These are phyloP conservation scores for Lepilemur septentrionalis DNA, from an alignment of 2,797 vertebrate genomes.

Conservation along the genomic window DNA sequence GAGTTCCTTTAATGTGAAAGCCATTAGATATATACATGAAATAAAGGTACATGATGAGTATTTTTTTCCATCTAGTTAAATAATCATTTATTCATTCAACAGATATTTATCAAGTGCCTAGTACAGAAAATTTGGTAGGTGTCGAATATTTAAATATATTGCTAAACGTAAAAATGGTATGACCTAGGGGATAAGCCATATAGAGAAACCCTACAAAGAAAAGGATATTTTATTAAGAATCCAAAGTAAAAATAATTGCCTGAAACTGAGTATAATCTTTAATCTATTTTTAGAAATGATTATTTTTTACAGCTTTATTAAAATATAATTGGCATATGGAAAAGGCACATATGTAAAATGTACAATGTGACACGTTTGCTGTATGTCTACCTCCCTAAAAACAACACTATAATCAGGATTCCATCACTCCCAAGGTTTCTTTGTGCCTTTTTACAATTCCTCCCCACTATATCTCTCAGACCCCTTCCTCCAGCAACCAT, in stretches of 20 bases:
- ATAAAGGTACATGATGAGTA: not conserved
- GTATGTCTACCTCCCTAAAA: not conserved
- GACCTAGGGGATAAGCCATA: not conserved
- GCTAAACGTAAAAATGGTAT: not conserved
- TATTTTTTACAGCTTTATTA: not conserved
- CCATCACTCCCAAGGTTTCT: not conserved
- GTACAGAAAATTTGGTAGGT: not conserved
- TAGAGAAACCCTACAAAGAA: not conserved
- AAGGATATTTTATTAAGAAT: not conserved
- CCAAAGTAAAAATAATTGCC: constrained; percentile 8
- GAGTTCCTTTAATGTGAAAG: not conserved
- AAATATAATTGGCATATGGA: not conserved
- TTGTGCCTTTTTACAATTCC: not conserved
- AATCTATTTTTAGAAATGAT: constrained; percentile 30
- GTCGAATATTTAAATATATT: not conserved
- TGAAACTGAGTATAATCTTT: not conserved
- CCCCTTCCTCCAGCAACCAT: not conserved
- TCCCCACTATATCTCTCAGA: not conserved
- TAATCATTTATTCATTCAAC: constrained; percentile 28
- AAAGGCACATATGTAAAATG: not conserved
- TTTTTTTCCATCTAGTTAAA: not conserved
- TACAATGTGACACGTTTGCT: not conserved
- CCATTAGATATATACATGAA: not conserved
- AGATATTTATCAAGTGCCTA: not conserved
- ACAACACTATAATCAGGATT: not conserved